Evolutionary conservation across 2,797 vertebrate species (phyloP).

Genomic region (Delichon dasypus): DNA sequence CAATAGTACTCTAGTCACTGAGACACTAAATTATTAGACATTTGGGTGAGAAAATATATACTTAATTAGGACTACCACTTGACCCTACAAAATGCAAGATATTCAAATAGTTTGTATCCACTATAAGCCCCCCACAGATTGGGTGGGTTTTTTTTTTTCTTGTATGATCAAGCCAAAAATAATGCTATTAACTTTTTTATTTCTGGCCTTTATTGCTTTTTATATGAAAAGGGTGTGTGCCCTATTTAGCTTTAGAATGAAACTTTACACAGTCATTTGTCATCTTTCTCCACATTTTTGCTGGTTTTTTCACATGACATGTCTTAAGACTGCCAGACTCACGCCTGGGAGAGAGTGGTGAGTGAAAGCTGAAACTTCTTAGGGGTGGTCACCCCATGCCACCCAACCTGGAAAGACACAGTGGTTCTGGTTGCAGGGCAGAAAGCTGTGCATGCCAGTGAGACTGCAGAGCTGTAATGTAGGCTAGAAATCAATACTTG

Average conservation of each 20-base stretch:
- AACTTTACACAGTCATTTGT: not conserved
- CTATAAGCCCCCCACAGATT: not conserved
- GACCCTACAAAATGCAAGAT: not conserved
- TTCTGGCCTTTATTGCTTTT: not conserved
- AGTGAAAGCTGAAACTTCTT: not conserved
- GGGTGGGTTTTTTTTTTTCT: not conserved
- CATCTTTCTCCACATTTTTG: not conserved
- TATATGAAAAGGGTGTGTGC: not conserved
- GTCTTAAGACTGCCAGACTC: not conserved
- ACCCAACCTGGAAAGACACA: accelerated
- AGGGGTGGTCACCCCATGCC: not conserved
- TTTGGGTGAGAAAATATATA: not conserved
- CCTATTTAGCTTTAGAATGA: not conserved
- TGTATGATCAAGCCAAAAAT: not conserved
- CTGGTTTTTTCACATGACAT: not conserved
- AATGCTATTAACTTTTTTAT: not conserved
- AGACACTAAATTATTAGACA: not conserved
- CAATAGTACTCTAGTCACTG: not conserved
- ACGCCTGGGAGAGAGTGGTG: not conserved
- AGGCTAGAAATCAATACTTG: not conserved
- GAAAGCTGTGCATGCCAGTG: not conserved
- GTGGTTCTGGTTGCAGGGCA: not conserved
- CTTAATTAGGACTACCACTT: not conserved
- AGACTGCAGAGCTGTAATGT: not conserved
- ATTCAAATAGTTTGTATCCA: not conserved